phyloP scores from a whole-genome alignment of 2,797 vertebrate genomes.

The Emys orbicularis region DNA sequence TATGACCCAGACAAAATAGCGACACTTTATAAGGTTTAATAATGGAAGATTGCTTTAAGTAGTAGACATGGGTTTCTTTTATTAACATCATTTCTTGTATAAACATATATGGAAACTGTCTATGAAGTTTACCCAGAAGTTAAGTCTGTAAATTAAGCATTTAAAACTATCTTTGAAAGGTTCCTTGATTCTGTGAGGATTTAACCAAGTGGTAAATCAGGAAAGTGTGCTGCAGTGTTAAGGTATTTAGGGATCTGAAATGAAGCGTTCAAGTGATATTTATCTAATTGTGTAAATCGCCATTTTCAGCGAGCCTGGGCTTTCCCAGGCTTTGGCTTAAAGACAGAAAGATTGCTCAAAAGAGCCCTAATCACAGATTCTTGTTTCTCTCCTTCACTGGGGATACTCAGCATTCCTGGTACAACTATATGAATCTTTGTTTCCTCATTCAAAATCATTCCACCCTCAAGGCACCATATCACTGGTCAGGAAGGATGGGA shows the following conservation, averaged over 20 bases:
- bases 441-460: constrained; percentile 31
- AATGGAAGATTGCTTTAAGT: neutral
- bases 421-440: constrained; percentile 11
- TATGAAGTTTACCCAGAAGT: constrained; percentile 4
- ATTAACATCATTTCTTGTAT: neutral
- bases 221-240: constrained; percentile 11
- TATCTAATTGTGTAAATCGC: constrained; percentile 50
- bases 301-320: constrained; percentile 9
- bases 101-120: neutral
- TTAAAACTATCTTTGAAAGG: constrained; percentile 8
- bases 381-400: constrained; percentile 7
- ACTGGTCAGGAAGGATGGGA: neutral
- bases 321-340: constrained; percentile 1
- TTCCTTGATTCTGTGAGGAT: constrained; percentile 43
- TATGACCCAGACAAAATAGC: neutral
- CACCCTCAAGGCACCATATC: constrained; percentile 13
- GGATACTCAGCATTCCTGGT: constrained; percentile 32
- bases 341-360: constrained; percentile 27
- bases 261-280: constrained; percentile 57
- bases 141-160: neutral
- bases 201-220: constrained; percentile 51
- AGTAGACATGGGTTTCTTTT: neutral
- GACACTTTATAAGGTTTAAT: neutral
- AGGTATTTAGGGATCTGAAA: constrained; percentile 42
- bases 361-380: neutral